Evolutionary conservation across 2,113 vertebrate species (phyloP), one percentile per base, ranked within the genome.

Genomic region (Rhipidura dahli): DNA sequence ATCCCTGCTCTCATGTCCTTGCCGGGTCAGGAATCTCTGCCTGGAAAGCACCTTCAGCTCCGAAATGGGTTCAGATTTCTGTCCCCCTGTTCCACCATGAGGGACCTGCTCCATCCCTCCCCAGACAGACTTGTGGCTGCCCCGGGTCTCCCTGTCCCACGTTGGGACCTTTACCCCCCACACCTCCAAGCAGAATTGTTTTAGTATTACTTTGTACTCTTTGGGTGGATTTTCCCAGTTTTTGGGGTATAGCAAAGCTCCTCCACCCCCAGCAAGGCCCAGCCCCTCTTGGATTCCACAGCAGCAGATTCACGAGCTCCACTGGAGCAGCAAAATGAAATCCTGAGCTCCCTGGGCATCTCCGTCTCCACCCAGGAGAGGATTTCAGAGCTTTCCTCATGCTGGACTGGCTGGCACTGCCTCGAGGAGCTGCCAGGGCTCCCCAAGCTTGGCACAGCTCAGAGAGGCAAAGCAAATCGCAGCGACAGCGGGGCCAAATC

Each of bases 81-180:
- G 31, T 45, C 39, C 42, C 37, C 1, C 1, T 4, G 1, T 33
- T 54, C 27, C 4, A 15, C 40, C 75, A 3, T 0, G 0, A 45
- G 70, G 7, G 33, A 64, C 9, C 9, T 7, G 63, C 45, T 68
- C 53, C 37, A 22, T 33, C 37, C 51, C 44, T 27, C 37, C 44
- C 1, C 0, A 60, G 50, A 64, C 0, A 0, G 28, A 22, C 24
- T 35, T 35, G 60, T 10, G 6, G 11, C 27, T 45, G 18, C 33
- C 23, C 27, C 2, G 14, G 27, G 5, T 45, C 54, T 60, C 22
- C 33, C 27, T 37, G 53, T 44, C 37, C 33, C 54, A 28, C 2
- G 0, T 0, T 45, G 13, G 47, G 37, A 70, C n/a, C 39, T 47
- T 47, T 6, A 2, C 0, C 3, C 44, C 23, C 51, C 53, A 7